phyloP scores from a whole-genome alignment of 2,888 invertebrate species.

The Lepidocyrtoides sp. region DNA sequence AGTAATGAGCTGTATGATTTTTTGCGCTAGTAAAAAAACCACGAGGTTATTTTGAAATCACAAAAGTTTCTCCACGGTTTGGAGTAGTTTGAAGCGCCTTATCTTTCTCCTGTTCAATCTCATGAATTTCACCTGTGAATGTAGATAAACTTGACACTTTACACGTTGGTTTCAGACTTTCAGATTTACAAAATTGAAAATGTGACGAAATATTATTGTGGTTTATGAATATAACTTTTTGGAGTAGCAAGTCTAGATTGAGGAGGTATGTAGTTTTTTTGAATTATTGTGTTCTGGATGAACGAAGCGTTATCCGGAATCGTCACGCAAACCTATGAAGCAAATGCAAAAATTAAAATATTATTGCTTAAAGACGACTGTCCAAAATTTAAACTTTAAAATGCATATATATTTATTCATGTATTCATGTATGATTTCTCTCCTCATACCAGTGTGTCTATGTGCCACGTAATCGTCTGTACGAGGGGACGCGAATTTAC shows the following conservation, averaged over 20 bases:
- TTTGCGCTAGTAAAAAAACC: too few relatives aligned
- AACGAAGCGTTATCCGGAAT: constrained; percentile 77
- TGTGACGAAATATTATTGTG: too few relatives aligned
- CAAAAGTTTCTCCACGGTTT: neutral
- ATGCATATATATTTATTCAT: too few relatives aligned
- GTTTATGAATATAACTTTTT: constrained; percentile 61
- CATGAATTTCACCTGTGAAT: neutral
- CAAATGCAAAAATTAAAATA: neutral
- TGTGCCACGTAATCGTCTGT: constrained; percentile 69
- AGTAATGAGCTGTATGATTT: too few relatives aligned
- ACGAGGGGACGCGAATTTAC: constrained; percentile 31
- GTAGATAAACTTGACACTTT: too few relatives aligned
- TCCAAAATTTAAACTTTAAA: too few relatives aligned
- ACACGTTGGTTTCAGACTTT: too few relatives aligned
- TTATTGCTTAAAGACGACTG: neutral
- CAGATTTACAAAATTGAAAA: neutral
- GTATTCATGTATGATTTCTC: neutral
- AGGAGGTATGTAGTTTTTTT: constrained; percentile 55
- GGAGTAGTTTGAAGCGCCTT: neutral
- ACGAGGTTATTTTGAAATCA: neutral
- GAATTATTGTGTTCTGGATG: constrained; percentile 62
- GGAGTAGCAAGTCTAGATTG: constrained; percentile 69
- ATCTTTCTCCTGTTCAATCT: neutral
- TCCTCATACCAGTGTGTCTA: constrained; percentile 70
- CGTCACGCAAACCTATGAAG: constrained; percentile 74